These are phyloP conservation scores for Bradypodion ventrale DNA, from an alignment of 2,797 vertebrate genomes.

Conservation along the genomic window DNA sequence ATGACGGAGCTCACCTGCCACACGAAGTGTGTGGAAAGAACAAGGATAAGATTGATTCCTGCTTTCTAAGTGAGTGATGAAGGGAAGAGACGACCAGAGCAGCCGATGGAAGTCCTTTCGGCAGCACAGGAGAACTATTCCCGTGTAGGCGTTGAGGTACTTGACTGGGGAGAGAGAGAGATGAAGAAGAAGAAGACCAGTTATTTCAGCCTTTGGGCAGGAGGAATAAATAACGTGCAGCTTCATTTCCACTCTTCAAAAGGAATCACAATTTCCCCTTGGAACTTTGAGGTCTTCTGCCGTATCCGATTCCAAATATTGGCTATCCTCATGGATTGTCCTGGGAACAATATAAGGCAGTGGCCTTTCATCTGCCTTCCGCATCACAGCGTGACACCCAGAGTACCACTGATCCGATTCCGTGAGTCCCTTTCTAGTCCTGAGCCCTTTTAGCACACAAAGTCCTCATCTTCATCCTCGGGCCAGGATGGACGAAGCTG, in stretches of 20 bases:
- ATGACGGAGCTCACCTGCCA: constrained; percentile 84
- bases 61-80: constrained; percentile 84
- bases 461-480: too few relatives aligned
- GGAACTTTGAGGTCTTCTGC: too few relatives aligned
- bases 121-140: constrained; percentile 88
- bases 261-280: neutral
- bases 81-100: constrained; percentile 90
- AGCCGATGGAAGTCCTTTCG: constrained; percentile 84
- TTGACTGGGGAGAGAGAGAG: constrained; percentile 79
- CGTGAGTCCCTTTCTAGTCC: too few relatives aligned
- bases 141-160: constrained; percentile 91
- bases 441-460: too few relatives aligned
- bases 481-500: too few relatives aligned
- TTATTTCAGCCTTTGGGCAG: neutral
- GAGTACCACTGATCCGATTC: too few relatives aligned
- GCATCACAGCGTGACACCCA: too few relatives aligned
- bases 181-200: neutral
- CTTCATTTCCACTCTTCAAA: too few relatives aligned
- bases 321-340: too few relatives aligned
- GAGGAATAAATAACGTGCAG: neutral
- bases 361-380: too few relatives aligned
- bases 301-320: too few relatives aligned
- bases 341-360: too few relatives aligned
- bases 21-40: constrained; percentile 87
- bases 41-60: constrained; percentile 81